Evolutionary conservation across 2,888 invertebrate species (phyloP).

Genomic region (Amphipoea lucens): DNA sequence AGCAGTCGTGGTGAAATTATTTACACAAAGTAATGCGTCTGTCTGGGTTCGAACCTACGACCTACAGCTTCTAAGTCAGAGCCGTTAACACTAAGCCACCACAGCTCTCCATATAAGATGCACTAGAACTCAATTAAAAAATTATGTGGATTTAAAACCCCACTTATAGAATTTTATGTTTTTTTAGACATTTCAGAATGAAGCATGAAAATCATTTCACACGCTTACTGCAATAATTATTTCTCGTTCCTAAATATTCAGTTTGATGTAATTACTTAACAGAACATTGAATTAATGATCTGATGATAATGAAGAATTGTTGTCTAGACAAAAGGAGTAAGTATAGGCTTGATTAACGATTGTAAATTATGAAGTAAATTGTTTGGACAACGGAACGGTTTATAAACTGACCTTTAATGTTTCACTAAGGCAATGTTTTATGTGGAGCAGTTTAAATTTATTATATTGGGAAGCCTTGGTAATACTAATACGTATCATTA

Average conservation of each 20-base stretch:
- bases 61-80: no score
- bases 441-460: slow-evolving; percentile 2
- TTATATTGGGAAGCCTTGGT: neutral
- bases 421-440: slow-evolving; percentile 8
- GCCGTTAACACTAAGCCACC: no score
- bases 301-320: slow-evolving; percentile 3
- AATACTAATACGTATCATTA: no score
- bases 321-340: neutral
- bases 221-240: neutral
- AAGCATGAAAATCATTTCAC: neutral
- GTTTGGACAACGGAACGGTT: slow-evolving; percentile 18
- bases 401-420: slow-evolving; percentile 8
- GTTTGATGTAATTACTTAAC: neutral
- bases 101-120: no score
- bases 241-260: neutral
- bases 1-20: no score
- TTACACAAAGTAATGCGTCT: no score
- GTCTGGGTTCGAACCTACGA: no score
- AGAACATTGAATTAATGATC: neutral
- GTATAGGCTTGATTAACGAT: neutral
- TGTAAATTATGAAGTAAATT: slow-evolving; percentile 34
- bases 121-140: no score
- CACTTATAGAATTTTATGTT: no score
- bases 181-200: neutral
- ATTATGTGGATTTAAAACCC: no score